Evolutionary conservation across 37 sponge, comb jelly and placozoan genomes (phyloP).

Genomic region (Diacarnus erythraeanus): DNA sequence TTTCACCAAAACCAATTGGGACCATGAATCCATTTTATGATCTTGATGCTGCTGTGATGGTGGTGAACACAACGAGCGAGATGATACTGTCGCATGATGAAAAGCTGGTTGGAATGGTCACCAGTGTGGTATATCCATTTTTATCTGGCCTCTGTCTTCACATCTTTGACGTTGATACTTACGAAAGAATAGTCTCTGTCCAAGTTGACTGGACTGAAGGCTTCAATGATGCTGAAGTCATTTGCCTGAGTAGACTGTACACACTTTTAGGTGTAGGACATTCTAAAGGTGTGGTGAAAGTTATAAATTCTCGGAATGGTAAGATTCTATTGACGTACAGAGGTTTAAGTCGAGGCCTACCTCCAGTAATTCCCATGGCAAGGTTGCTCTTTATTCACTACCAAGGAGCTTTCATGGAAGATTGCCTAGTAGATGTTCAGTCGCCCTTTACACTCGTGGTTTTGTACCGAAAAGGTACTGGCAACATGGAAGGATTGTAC

Average conservation of each 20-base stretch:
- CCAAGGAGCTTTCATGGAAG: constrained; percentile 22
- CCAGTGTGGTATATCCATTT: constrained; percentile 40
- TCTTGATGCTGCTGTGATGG: constrained; percentile 37
- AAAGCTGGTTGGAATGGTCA: constrained; percentile 27
- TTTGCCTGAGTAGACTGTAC: constrained; percentile 27
- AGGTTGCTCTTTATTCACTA: constrained; percentile 17
- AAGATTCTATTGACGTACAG: background rate
- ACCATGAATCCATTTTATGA: constrained; percentile 45
- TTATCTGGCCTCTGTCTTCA: constrained; percentile 36
- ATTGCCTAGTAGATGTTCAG: constrained; percentile 26
- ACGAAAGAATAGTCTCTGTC: constrained; percentile 21
- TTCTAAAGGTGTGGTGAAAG: constrained; percentile 30
- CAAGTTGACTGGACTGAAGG: constrained; percentile 34
- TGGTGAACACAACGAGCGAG: constrained; percentile 43
- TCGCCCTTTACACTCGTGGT: constrained; percentile 16
- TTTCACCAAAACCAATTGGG: constrained; percentile 31
- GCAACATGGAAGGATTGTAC: constrained; percentile 37
- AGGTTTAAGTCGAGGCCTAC: constrained; percentile 16
- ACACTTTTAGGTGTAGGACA: constrained; percentile 28
- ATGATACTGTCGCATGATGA: constrained; percentile 41
- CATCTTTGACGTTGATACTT: constrained; percentile 18
- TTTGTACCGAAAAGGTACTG: constrained; percentile 32
- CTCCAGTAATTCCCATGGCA: constrained; percentile 35
- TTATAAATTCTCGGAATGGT: constrained; percentile 26
- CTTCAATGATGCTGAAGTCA: constrained; percentile 28